Evolutionary conservation across 2,888 invertebrate genomes (phyloP), one percentile per base, ranked within the genome.

Genomic region (Eueremaeus valkanovi): DNA sequence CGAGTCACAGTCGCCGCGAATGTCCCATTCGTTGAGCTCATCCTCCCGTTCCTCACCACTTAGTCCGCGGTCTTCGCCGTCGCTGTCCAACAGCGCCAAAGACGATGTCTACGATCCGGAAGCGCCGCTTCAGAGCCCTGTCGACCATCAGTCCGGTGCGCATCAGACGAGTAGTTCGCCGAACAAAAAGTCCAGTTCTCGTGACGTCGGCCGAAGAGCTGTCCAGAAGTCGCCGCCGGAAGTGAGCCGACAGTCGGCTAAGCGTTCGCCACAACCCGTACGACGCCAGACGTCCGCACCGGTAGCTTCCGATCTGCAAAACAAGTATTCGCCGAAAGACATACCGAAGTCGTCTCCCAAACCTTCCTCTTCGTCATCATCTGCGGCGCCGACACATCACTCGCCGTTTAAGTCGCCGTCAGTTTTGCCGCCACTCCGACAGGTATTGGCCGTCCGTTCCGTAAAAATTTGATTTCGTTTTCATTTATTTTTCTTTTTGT

Each of bases 61-160:
- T 9, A 31, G 18, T 18, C 21, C 24, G 0, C 31, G 3, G 27
- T 72, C 72, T 21, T 24, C 75, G 18, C 61, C 18, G 27, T 9
- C 3, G 31, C 1, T 0, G 49, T 9, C 66, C 33, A 58, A 31
- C 27, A 16, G 55, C n/a, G 21, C 61, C 61, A 63, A 63, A 63
- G n/a, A 63, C 33, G 73, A 79, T 72, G 42, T 77, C 45, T 77
- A 76, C 72, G 76, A 75, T 66, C 78, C 79, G 9, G 76, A 79
- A 40, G 78, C 77, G 11, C 79, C 80, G 11, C 78, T 80, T 18
- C 75, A 75, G 72, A 75, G 75, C 33, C 75, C 75, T 5, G 72
- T 31, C 36, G 21, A 27, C 29, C 21, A 61, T 42, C 21, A 75
- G 70, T 29, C 45, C 31, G 68, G n/a, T 8, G 18, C 45, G 3